Evolutionary conservation across 2,797 vertebrate species (phyloP).

Genomic region (Sebastes hopkinsi): DNA sequence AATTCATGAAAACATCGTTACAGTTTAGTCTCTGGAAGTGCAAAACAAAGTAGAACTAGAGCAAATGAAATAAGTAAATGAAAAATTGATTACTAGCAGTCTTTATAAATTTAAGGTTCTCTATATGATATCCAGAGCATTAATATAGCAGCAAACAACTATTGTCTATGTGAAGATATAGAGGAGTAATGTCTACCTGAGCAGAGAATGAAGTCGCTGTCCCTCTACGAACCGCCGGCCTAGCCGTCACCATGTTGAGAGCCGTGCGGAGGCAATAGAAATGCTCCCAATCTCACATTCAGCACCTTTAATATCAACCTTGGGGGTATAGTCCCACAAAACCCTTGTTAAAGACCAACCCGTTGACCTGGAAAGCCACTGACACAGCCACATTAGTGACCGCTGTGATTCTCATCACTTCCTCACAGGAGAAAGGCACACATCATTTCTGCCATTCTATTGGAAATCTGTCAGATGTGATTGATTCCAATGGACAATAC

Average conservation of each 20-base stretch:
- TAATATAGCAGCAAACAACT: too few relatives aligned
- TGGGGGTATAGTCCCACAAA: neutral
- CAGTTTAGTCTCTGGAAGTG: conserved; percentile 13
- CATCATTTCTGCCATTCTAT: conserved; percentile 61
- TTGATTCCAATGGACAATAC: conserved; percentile 77
- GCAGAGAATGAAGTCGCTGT: too few relatives aligned
- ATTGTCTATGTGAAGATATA: too few relatives aligned
- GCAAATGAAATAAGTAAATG: neutral
- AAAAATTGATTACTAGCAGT: neutral
- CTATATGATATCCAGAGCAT: too few relatives aligned
- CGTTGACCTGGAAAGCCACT: conserved; percentile 29
- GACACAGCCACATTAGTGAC: conserved; percentile 41
- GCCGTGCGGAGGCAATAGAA: too few relatives aligned
- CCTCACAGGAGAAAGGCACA: conserved; percentile 39
- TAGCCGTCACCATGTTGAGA: too few relatives aligned
- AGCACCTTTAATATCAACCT: neutral
- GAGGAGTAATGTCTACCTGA: too few relatives aligned
- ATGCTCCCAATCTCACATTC: too few relatives aligned
- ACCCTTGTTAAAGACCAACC: neutral
- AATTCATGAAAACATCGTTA: conserved; percentile 22
- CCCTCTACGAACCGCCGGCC: too few relatives aligned
- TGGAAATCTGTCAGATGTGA: conserved; percentile 69
- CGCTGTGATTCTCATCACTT: conserved; percentile 42
- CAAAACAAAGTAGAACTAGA: conserved; percentile 11
- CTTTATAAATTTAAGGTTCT: neutral